Evolutionary conservation across 2,113 vertebrate species (phyloP).

Genomic region (Labrus mixtus): DNA sequence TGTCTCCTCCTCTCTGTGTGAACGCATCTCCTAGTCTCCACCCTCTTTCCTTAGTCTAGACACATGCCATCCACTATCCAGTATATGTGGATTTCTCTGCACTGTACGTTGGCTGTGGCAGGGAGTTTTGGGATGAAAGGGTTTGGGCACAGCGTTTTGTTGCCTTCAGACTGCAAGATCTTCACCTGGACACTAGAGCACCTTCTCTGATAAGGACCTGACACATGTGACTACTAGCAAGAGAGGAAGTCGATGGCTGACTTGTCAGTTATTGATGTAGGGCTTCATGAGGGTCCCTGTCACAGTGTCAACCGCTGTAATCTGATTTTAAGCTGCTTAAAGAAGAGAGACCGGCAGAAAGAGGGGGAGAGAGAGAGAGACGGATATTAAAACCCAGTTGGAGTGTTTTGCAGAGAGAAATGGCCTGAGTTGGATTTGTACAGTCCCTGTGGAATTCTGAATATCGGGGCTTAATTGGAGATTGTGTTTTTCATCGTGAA

Average conservation of each 20-base stretch:
- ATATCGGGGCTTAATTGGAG: slow-evolving; percentile 6
- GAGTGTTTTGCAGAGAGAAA: slow-evolving; percentile 41
- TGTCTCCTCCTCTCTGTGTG: slow-evolving; percentile 74
- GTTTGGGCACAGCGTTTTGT: background rate
- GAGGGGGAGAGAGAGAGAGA: slow-evolving; percentile 14
- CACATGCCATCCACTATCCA: slow-evolving; percentile 61
- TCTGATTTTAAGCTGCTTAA: slow-evolving; percentile 79
- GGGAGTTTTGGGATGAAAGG: slow-evolving; percentile 27
- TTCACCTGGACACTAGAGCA: slow-evolving; percentile 30
- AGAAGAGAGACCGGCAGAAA: slow-evolving; percentile 40
- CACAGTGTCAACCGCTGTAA: slow-evolving; percentile 63
- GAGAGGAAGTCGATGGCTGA: slow-evolving; percentile 33
- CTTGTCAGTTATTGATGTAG: slow-evolving; percentile 53
- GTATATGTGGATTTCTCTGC: slow-evolving; percentile 62
- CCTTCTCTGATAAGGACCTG: slow-evolving; percentile 32
- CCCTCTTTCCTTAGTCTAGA: slow-evolving; percentile 66
- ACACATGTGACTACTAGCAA: slow-evolving; percentile 26
- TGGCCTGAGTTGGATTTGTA: slow-evolving; percentile 47
- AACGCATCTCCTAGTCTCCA: slow-evolving; percentile 71
- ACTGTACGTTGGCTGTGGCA: slow-evolving; percentile 28
- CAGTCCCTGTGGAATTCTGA: slow-evolving; percentile 42
- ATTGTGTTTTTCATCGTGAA: slow-evolving; percentile 10
- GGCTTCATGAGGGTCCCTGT: slow-evolving; percentile 44
- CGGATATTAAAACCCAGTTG: slow-evolving; percentile 23
- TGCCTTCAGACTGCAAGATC: slow-evolving; percentile 23